Evolutionary conservation across 2,797 vertebrate genomes (phyloP), one percentile per base, ranked within the genome.

Genomic region (Myotis myotis): DNA sequence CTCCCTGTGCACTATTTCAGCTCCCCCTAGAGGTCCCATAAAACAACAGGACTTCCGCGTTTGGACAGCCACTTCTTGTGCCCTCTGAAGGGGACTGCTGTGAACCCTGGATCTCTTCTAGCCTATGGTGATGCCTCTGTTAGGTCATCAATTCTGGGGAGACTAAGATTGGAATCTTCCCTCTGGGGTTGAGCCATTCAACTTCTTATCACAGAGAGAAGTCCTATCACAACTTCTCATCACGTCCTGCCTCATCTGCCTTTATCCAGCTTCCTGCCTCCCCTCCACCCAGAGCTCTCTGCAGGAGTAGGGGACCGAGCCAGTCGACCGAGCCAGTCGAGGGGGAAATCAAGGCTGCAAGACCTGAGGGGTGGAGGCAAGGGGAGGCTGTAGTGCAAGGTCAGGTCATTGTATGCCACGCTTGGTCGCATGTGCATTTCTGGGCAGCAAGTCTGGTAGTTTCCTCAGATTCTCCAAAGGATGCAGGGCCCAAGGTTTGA

Each of bases 1-100:
- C 8, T 25, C n/a, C 41, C 38, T 84, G 8, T 64, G 44, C 6
- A 81, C n/a, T 60, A 20, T 87, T 91, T 76, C 72, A 81, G 84
- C 93, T 85, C 81, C 88, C 92, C 55, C 92, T 83, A 84, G 88
- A 84, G 68, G 89, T 36, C 60, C 70, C 64, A 36, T 74, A n/a
- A 20, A 85, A 74, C 36, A 87, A 10, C 38, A 90, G 20, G 11
- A 49, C 20, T 20, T 86, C 53, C 11, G 1, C 49, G 1, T 82
- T 57, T 51, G 68, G 17, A 53, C 2, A 1, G 47, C 36, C 44
- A 11, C 41, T 76, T 72, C 38, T 80, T 47, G 3, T 62, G 15
- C 25, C 13, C 33, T 84, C 41, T 71, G 41, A 87, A 72, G 75
- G 38, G 33, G 75, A 20, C 81, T 12, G 5, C 80, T 85, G 51